Base-by-base conservation (phyloP, 2,888 invertebrate genomes). In the Drepana falcataria region DNA sequence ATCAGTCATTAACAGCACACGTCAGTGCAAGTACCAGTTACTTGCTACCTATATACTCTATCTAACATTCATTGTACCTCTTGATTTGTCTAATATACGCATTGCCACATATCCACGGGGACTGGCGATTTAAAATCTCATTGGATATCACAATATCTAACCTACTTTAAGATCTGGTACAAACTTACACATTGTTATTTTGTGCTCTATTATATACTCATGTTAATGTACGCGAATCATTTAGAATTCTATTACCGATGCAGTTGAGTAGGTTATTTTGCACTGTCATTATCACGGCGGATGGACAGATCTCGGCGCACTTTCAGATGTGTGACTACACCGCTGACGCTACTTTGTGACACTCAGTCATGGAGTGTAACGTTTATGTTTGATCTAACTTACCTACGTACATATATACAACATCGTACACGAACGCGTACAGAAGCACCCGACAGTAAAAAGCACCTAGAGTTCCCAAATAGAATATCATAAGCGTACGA, bases 401-500 rank as follows among this genome's bases (percentile, higher is more conserved):
- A 85, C 77, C 75, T 77, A 83, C 79, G 85, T 89, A 91, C 79
- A 85, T 90, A 91, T 90, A 85, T 90, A 90, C 89, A 89, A 79
- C 76, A 76, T 82, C 73, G 82, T 87, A 87, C 85, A 87, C 85
- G 73, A 82, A 85, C 79, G 82, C 83, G 84, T 87, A 86, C 82
- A 85, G 84, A 90, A 91, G 91, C 91, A 90, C 91, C 91, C 84
- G 87, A 89, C 83, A 86, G 83, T 85, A 85, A 85, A 85, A 90
- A 91, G 91, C 91, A 91, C 91, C 90, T 89, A 88, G 79, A 84
- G 84, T 87, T 90, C 83, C 82, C 85, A 77, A 87, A 83, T 86
- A 85, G 83, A 87, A 79, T 84, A 82, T 83, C 80, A 76, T 83
- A 89, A 88, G 87, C 87, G 83, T 85, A 84, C 80, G 71, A 77